phyloP scores from a whole-genome alignment of 2,113 vertebrate species.

The Podiceps cristatus region DNA sequence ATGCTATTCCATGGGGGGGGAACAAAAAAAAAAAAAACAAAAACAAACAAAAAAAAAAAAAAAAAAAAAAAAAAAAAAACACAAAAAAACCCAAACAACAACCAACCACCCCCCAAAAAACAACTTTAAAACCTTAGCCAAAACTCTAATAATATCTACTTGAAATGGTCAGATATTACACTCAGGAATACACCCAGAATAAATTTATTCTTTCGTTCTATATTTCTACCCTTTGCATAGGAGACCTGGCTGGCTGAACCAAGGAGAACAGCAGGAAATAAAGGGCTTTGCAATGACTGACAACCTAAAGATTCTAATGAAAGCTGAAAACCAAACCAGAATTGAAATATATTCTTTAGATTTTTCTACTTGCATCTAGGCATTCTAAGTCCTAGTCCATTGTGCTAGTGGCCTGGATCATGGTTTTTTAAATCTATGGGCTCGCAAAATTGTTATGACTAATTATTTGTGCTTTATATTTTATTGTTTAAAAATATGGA shows the following conservation, averaged over 20 bases:
- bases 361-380: not conserved
- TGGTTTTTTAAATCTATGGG: not conserved
- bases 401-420: not conserved
- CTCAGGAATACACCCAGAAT: not conserved
- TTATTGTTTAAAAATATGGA: not conserved
- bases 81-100: too few relatives aligned
- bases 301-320: not conserved
- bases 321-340: not conserved
- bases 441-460: not conserved
- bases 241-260: not conserved
- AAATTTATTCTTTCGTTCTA: not conserved
- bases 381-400: not conserved
- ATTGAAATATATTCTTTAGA: not conserved
- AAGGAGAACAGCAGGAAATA: not conserved
- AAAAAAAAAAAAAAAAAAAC: too few relatives aligned
- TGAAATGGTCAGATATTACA: not conserved
- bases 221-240: not conserved
- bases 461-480: not conserved
- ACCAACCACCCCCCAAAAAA: too few relatives aligned
- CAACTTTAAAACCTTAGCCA: not conserved
- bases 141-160: not conserved
- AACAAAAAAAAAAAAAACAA: too few relatives aligned
- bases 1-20: rapidly evolving
- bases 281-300: not conserved
- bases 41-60: too few relatives aligned